Evolutionary conservation across 1,140 invertebrate species (phyloP).

Genomic region (Aethina tumida): DNA sequence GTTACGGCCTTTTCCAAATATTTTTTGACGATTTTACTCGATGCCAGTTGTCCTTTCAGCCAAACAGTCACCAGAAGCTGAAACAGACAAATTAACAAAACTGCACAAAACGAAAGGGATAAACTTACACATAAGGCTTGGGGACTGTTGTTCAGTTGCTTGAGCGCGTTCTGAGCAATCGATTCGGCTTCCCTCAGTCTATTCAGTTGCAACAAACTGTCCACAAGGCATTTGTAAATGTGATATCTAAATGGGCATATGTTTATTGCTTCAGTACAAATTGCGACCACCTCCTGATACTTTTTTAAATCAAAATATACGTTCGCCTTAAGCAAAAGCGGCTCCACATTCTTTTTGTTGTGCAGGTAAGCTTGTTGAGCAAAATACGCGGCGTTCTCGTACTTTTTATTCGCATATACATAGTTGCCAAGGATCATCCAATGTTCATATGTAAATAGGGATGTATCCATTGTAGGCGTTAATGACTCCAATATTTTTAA

Average conservation of each 20-base stretch:
- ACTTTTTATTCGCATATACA: constrained; percentile 29
- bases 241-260: constrained; percentile 46
- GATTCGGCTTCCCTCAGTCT: constrained; percentile 57
- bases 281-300: constrained; percentile 55
- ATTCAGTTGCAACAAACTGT: constrained; percentile 57
- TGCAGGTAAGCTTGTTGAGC: constrained; percentile 36
- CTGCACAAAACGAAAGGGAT: neutral
- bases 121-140: constrained; percentile 38
- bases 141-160: constrained; percentile 57
- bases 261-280: constrained; percentile 63
- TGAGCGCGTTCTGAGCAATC: constrained; percentile 57
- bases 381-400: constrained; percentile 35
- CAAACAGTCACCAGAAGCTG: constrained; percentile 46
- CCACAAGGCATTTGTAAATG: constrained; percentile 60
- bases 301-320: constrained; percentile 63
- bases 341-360: constrained; percentile 49
- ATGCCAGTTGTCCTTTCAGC: constrained; percentile 55
- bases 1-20: constrained; percentile 59
- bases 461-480: constrained; percentile 21
- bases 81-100: constrained; percentile 14
- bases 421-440: constrained; percentile 33
- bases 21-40: constrained; percentile 44
- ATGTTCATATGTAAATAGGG: constrained; percentile 27
- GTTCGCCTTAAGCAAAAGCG: constrained; percentile 60
- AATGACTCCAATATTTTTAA: constrained; percentile 28